Base-by-base conservation (phyloP, 2,888 invertebrate genomes). In the Cosmorhoe ocellata region DNA sequence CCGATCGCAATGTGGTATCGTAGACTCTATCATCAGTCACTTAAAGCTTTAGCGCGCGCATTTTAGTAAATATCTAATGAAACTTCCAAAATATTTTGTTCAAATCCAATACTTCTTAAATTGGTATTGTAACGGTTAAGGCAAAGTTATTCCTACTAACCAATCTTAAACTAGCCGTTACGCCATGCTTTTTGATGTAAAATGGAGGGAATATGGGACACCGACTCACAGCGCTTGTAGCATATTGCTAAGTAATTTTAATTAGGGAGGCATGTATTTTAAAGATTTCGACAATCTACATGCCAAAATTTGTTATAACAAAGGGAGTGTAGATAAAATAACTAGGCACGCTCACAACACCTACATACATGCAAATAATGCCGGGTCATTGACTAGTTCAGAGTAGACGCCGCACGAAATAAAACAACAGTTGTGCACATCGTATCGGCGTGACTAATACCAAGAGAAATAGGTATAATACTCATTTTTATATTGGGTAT, bases 341-440 rank as follows among this genome's bases (percentile, higher is more conserved):
- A 48, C 30, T 48, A 43, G 34, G 13, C 39, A 71, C 68, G 60
- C 67, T 72, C 66, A 70, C 60, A 69, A 71, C 79, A 81, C 80
- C 75, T 81, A 81, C 81, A 81, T 76, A 74, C 79, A 81, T 76
- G 74, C 79, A 80, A 86, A 86, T 81, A 81, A 76, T 71, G 79
- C 85, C 84, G 83, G 86, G 87, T 87, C 87, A 85, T 79, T 84
- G 87, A 85, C 85, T 86, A 83, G 72, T 67, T 74, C 64, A 55
- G 49, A 63, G 67, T 61, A 66, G 67, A 66, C 59, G 67, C 67
- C 72, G n/a, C n/a, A n/a, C n/a, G 65, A 81, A 80, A 78, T 77
- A 71, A 31, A 42, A 70, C 61, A 68, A 66, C 60, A 64, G 66
- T 66, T 67, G 65, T 68, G 61, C 56, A 69, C 70, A 70, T 56